phyloP scores from a whole-genome alignment of 2,888 invertebrate species.

The Brachyopa scutellaris region DNA sequence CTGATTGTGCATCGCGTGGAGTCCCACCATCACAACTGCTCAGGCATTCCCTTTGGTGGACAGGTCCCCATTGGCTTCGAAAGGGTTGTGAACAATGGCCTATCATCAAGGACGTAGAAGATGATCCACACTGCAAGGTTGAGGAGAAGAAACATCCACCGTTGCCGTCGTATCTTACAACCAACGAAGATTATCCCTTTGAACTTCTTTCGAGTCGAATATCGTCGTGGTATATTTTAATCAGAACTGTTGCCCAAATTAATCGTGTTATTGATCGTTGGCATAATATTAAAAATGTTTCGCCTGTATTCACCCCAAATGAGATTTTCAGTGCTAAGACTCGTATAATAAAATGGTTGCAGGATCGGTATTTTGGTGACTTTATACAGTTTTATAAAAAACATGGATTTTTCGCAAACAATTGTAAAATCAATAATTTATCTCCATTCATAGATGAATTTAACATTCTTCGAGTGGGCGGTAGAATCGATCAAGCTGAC shows the following conservation, averaged over 20 bases:
- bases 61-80: neutral
- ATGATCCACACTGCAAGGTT: neutral
- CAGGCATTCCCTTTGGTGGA: neutral
- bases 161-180: no score
- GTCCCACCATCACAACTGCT: neutral
- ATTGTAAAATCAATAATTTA: neutral
- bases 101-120: neutral
- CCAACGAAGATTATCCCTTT: neutral
- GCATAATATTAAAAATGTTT: neutral
- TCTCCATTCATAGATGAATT: neutral
- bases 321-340: neutral
- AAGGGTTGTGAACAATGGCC: neutral
- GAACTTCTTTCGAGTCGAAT: neutral
- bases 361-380: neutral
- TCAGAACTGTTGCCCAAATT: constrained; percentile 1
- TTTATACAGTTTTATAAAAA: no score
- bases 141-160: constrained; percentile 3
- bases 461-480: neutral
- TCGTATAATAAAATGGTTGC: neutral
- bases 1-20: neutral
- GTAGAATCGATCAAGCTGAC: neutral
- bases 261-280: neutral
- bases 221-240: neutral
- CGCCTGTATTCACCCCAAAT: neutral
- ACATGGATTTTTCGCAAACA: neutral